Base-by-base conservation (phyloP, 2,888 invertebrate genomes). In the Melangyna quadrimaculata region DNA sequence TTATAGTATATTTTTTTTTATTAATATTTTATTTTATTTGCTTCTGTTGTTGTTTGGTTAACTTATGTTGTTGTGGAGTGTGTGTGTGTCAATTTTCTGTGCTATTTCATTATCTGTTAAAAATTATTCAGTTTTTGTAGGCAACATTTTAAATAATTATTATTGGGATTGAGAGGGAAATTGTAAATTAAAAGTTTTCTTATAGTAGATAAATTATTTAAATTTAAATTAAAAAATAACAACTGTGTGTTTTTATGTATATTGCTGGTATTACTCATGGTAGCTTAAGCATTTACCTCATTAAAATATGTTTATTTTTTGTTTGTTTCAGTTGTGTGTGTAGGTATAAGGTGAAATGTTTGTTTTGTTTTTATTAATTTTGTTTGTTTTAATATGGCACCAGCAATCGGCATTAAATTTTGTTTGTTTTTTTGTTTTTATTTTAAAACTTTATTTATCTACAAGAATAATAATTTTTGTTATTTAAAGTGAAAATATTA, bases 31-130 rank as follows among this genome's bases (percentile, higher is more conserved):
- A 32, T 32, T 43, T 74, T 69, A n/a, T 86, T 74, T 87, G 45
- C 78, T 75, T 87, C 53, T 86, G 79, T 78, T 88, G 63, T 87
- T 81, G 72, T 70, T 79, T 78, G 74, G 71, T 87, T 88, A 55
- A 72, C 71, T 75, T 80, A 35, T 78, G 59, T 65, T 55, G 79
- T 27, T 61, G 9, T 53, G 17, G 9, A 5, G n/a, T 74, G 43
- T 63, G 7, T 17, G 17, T 77, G 43, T 65, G 24, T 40, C n/a
- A n/a, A n/a, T n/a, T n/a, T n/a, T n/a, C 6, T 72, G 78, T 57
- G 57, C 24, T 78, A 45, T 77, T 55, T 51, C 24, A 48, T 78
- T 78, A 67, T 32, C 12, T 48, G n/a, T 48, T 59, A 78, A 82
- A 71, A 51, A 74, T 55, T 87, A 78, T 74, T 71, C 78, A 79